Evolutionary conservation across 2,113 vertebrate genomes (phyloP), one percentile per base, ranked within the genome.

Genomic region (Nettapus auritus): DNA sequence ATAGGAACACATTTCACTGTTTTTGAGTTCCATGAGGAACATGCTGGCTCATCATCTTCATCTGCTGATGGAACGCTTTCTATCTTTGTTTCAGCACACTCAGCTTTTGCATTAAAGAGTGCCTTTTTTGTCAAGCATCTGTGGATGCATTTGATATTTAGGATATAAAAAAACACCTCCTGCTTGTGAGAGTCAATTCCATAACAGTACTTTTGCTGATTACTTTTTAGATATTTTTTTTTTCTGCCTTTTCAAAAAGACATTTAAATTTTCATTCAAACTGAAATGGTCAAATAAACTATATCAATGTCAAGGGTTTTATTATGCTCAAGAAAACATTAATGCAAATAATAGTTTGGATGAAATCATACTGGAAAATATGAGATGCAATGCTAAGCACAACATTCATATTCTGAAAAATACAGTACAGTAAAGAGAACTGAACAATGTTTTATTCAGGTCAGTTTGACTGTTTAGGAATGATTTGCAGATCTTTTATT

Each of bases 21-120:
- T 86, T 94, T 74, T 74, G 70, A 71, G 93, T 46, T 78, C 82
- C 82, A 44, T 22, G 73, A 50, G 71, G 93, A 94, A 95, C 94
- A 96, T 77, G 96, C 93, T 94, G 82, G 94, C 76, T 96, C 95
- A 96, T 96, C 94, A 96, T 95, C 71, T 96, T 95, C 93, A 87
- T 91, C 71, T 96, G 94, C 96, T 95, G 94, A 96, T 95, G 93
- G 84, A 96, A 92, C 29, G 38, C 36, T 94, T 96, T 95, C 96
- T 96, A 96, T 96, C 91, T 96, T 96, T 95, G 79, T 80, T 97
- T 91, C 87, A 84, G 94, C 93, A 86, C 57, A 93, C 73, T 96
- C 93, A 96, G 94, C 95, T 97, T 90, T 91, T 96, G 92, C 93
- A 93, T 92, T 90, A 93, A 94, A 92, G 89, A 96, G 52, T 88